Base-by-base conservation (phyloP, 2,113 vertebrate species). In the Eubucco bourcierii region DNA sequence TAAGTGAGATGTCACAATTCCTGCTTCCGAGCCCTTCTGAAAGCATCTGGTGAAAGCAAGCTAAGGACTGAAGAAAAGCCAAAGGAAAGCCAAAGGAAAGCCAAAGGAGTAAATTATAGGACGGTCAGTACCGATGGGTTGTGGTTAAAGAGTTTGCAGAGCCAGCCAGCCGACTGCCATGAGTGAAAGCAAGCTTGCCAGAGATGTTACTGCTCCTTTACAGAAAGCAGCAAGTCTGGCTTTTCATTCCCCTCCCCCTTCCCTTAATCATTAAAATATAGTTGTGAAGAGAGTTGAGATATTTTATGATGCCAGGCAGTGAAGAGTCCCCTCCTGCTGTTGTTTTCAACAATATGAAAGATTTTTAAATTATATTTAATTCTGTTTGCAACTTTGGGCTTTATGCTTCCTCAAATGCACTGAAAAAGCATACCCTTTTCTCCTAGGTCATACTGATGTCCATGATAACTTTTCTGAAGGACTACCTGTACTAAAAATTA, bases 1-100 rank as follows among this genome's bases (percentile, higher is more conserved):
- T 58, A 87, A 84, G 83, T 89, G 97, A 88, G 96, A 98, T 98
- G 98, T 97, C 90, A 95, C 95, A 90, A n/a, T 88, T 86, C 86
- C 92, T 47, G 72, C 25, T 90, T 91, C 92, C 84, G 80, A 92
- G 96, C 92, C 74, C 76, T 61, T 84, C 96, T 74, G 61, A 65
- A 90, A 90, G 91, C 82, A 89, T 73, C 66, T 85, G 95, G 77
- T 73, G 83, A 95, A 83, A 97, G 92, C 93, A 96, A 96, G 88
- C 97, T 96, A 95, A 97, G 90, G 87, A 28, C 80, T 11, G 78
- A 58, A 79, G 79, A 74, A 39, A 61, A 76, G 66, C 47, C 82
- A 29, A 47, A 95, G 96, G 94, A 34, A 61, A 76, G 66, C 47
- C 82, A 29, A 47, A 95, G 96, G 94, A 94, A 76, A 92, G 66